Evolutionary conservation across 2,888 invertebrate species (phyloP), one percentile per base, ranked within the genome.

Genomic region (Drosophila anomalipes): DNA sequence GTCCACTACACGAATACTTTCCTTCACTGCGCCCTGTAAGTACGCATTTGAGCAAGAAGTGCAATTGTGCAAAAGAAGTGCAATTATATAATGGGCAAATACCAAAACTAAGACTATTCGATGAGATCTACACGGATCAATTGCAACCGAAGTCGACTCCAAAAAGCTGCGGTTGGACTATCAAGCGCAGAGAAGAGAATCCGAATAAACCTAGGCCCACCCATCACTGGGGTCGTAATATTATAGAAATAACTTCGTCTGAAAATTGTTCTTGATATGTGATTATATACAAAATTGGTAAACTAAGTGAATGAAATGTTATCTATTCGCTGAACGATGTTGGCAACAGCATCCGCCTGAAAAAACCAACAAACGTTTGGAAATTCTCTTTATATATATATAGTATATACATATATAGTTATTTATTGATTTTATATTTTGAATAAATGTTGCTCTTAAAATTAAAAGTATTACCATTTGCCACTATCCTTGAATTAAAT

Each of bases 201-300:
- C 16, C 4, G 49, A 6, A 2, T 26, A 7, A 14, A 2, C 10
- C 2, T 1, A 16, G n/a, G 3, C n/a, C 41, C 1, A 28, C 4
- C 5, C 22, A 37, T 1, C 78, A 78, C 37, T 79, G 78, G 78
- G 78, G 78, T 0, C 78, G 78, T 5, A 65, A 78, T 12, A 79
- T 79, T 28, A 78, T 79, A 9, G 51, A 57, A 49, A 37, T 1
- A 9, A n/a, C 52, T 4, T 14, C 28, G 12, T 4, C 7, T 0
- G 33, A 5, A 16, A 22, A 5, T 44, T 16, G 16, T 37, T 16
- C 6, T 19, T 0, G 7, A 6, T 37, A 16, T 37, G 16, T 37
- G 6, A 37, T 16, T 6, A 37, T 6, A 37, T 19, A 37, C 6
- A 19, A 19, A 37, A 19, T 19, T 19, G 7, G 37, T 3, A 37